Percentiles rank a stretch among this genome's conserved stretches.
Evolutionary conservation across 2,113 vertebrate species (phyloP).

Genomic region (Xenopus borealis): DNA sequence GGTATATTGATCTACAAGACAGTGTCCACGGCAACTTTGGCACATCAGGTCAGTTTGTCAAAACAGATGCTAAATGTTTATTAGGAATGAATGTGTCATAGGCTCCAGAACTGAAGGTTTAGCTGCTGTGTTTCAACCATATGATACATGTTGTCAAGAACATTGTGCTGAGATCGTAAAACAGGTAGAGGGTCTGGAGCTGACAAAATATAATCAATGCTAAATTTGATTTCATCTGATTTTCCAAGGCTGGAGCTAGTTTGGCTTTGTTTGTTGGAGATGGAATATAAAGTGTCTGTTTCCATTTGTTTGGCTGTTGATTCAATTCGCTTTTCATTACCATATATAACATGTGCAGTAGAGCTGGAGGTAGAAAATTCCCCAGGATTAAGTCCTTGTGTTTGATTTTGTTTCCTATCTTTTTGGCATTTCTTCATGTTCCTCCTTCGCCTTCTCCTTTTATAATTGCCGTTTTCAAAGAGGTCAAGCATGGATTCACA

Average conservation of each 20-base stretch:
- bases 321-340: slow-evolving; percentile 52
- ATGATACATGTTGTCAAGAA: slow-evolving; percentile 61
- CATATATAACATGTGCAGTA: slow-evolving; percentile 40
- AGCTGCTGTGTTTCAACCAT: slow-evolving; percentile 72
- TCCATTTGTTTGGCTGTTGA: slow-evolving; percentile 49
- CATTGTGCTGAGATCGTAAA: slow-evolving; percentile 61
- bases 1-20: not conserved
- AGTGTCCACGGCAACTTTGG: not conserved
- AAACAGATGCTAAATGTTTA: not conserved
- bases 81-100: not conserved
- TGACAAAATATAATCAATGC: slow-evolving; percentile 96
- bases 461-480: slow-evolving; percentile 94
- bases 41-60: not conserved
- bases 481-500: slow-evolving; percentile 96
- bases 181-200: slow-evolving; percentile 75
- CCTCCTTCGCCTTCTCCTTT: slow-evolving; percentile 79
- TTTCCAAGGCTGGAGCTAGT: slow-evolving; percentile 64
- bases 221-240: slow-evolving; percentile 90
- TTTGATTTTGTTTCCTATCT: slow-evolving; percentile 50
- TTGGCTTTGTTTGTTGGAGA: slow-evolving; percentile 57
- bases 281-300: slow-evolving; percentile 63
- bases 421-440: slow-evolving; percentile 77
- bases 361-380: not conserved
- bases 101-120: slow-evolving; percentile 78
- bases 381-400: slow-evolving; percentile 35